Base-by-base conservation (phyloP, 2,797 vertebrate genomes). In the Eospalax fontanierii region DNA sequence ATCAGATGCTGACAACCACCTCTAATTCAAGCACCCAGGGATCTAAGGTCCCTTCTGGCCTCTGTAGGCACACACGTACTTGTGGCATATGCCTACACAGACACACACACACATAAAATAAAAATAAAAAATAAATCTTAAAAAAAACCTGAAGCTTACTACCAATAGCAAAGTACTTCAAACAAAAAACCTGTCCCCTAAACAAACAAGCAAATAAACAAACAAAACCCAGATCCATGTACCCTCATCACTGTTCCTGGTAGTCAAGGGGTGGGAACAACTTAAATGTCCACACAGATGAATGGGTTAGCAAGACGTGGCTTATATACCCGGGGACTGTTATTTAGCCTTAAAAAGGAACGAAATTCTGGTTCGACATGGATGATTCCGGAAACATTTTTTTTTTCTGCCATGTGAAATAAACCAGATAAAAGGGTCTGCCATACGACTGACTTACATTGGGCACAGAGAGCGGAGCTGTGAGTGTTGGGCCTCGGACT, bases 321-420 rank as follows among this genome's bases (percentile, higher is more conserved):
- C 50, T 79, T 65, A 68, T 33, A 38, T 57, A n/a, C 5, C 35
- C 30, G 46, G 15, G 59, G 75, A 59, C 26, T 85, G 66, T 18
- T 30, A 65, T 6, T 65, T 12, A 50, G 24, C 80, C 43, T 91
- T 71, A 68, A 82, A 92, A 71, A 46, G 38, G n/a, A 83, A 88
- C n/a, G 43, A 61, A 28, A 57, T 68, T 83, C 80, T 73, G 22
- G 78, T 40, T 10, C 26, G 91, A 35, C n/a, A 40, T 59, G 70
- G 19, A 74, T 63, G 76, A 87, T 38, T 85, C 59, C 89, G 46
- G 78, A 68, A 59, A 79, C 11, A n/a, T 35, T 24, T 30, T 66
- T 78, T 75, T n/a, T n/a, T n/a, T n/a, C n/a, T 61, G 33, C 38
- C 66, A 26, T 78, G 46, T 78, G 81, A 95, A 96, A 43, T 84